Evolutionary conservation across 2,797 vertebrate genomes (phyloP), one percentile per base, ranked within the genome.

Genomic region (Ctenochaetus hawaiiensis): DNA sequence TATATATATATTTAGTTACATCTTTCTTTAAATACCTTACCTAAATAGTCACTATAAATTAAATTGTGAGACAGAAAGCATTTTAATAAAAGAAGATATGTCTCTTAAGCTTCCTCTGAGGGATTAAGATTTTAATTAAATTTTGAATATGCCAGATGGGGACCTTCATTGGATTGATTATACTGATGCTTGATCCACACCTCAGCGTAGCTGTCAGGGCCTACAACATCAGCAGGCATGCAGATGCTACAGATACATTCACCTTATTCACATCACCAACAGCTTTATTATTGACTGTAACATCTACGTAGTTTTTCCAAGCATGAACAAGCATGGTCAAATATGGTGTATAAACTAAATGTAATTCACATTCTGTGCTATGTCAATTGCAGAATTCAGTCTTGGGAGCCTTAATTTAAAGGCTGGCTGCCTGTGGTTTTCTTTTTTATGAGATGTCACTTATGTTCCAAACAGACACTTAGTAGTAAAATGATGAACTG

Each of bases 131-230:
- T 8, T 75, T 80, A 80, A 86, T 87, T 79, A 47, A 45, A 88
- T 85, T 83, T 45, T 6, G 39, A 77, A 77, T 61, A 20, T 18
- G 44, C 75, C 82, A 81, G 81, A 81, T 85, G 76, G 83, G 72
- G 48, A 63, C 52, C 30, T 26, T 58, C 22, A 78, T 20, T 43
- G 51, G 45, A 62, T 20, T 66, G 54, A 72, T 83, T 54, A 70
- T 37, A 57, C 49, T 60, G 77, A 86, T 66, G 78, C 67, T 57
- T 81, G 74, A 70, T 63, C 62, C 30, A 57, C n/a, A 65, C 56
- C 47, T 18, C 2, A 64, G 59, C 67, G 51, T 8, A 8, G 26
- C 20, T 75, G 57, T 20, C 60, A 47, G 52, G 23, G 4, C 5
- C 16, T 8, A 60, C 8, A 61, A 18, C 43, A 41, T 34, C 43